phyloP scores from a whole-genome alignment of 2,113 vertebrate species.

The Pandion haliaetus region DNA sequence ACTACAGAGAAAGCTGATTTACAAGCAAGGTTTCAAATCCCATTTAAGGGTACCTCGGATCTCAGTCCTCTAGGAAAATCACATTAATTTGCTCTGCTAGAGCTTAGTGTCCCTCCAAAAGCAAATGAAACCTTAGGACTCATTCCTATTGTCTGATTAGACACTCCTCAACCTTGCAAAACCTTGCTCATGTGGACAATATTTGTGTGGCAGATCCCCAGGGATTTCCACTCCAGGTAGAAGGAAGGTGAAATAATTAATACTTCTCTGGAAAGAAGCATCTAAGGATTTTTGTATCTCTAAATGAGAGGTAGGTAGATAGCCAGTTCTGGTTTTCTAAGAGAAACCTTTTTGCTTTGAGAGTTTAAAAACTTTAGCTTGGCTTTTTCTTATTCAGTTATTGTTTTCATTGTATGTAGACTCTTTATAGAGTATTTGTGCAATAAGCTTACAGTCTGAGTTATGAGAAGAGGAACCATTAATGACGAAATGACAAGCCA shows the following conservation, averaged over 20 bases:
- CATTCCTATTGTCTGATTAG: neutral
- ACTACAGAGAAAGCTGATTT: neutral
- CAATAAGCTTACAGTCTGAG: neutral
- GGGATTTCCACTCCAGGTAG: neutral
- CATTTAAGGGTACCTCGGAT: neutral
- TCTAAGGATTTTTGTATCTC: neutral
- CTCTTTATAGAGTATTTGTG: neutral
- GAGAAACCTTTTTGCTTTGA: neutral
- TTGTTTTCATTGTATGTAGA: neutral
- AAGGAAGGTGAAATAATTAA: neutral
- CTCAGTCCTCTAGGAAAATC: neutral
- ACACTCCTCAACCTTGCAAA: neutral
- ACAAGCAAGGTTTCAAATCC: neutral
- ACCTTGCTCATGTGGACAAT: neutral
- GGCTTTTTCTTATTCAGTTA: neutral
- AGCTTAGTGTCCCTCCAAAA: neutral
- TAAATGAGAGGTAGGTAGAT: neutral
- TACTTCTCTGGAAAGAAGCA: neutral
- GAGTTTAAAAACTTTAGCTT: neutral
- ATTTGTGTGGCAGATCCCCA: neutral
- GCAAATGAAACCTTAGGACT: neutral
- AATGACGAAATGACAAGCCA: conserved; percentile 9
- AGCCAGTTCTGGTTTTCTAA: neutral
- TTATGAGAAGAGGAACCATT: neutral
- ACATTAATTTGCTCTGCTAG: neutral